Evolutionary conservation across 2,113 vertebrate genomes (phyloP).

Genomic region (Microtus ochrogaster): DNA sequence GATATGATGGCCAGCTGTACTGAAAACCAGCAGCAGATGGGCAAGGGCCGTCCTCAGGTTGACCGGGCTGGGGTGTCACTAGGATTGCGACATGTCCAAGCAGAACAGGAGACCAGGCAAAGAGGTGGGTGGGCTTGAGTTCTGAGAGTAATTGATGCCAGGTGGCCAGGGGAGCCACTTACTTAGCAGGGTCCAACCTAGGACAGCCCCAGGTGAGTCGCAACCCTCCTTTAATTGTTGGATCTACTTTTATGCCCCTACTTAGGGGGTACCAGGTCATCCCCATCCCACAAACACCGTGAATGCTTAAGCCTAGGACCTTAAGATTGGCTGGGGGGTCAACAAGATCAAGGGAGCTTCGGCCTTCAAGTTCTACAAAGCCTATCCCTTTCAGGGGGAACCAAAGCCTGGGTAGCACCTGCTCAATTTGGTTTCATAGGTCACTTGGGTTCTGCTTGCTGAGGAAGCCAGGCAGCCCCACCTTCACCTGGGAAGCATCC

Average conservation of each 20-base stretch:
- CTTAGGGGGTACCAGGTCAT: background rate
- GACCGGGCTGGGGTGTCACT: constrained; percentile 60
- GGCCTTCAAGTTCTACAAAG: constrained; percentile 25
- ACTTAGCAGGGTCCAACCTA: constrained; percentile 50
- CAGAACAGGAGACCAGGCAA: constrained; percentile 51
- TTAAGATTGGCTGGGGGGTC: background rate
- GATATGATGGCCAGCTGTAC: constrained; percentile 39
- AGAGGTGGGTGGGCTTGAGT: constrained; percentile 53
- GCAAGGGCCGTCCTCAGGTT: constrained; percentile 58
- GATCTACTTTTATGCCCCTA: background rate
- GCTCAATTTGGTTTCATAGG: constrained; percentile 37
- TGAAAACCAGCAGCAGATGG: constrained; percentile 59
- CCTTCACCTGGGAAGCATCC: constrained; percentile 79
- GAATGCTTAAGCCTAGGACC: background rate
- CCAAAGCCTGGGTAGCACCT: constrained; percentile 48
- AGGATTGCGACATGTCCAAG: constrained; percentile 42
- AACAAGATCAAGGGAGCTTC: background rate
- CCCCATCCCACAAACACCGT: background rate
- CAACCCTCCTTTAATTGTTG: background rate
- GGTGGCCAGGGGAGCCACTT: constrained; percentile 37
- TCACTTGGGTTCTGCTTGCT: background rate
- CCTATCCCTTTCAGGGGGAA: constrained; percentile 39
- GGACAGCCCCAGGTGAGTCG: background rate
- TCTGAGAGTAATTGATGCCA: constrained; percentile 61
- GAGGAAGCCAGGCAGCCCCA: constrained; percentile 71